Base-by-base conservation (phyloP, 2,113 vertebrate species). In the Isurus oxyrinchus region DNA sequence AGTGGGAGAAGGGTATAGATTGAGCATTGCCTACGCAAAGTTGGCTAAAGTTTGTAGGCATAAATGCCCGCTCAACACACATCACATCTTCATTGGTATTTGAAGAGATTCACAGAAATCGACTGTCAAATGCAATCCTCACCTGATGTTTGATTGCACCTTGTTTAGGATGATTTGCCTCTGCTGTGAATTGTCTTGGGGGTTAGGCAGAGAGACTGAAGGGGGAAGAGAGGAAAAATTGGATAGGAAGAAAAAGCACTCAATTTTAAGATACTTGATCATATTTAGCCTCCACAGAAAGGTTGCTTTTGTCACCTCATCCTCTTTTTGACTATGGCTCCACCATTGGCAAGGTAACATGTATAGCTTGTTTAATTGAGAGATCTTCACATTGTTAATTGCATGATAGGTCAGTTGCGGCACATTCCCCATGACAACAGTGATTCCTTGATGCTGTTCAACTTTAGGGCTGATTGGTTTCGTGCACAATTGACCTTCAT, bases 341-440 rank as follows among this genome's bases (percentile, higher is more conserved):
- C 21, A 61, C 59, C 2, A 59, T 63, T 63, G 90, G 59, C 59
- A 94, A 66, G 59, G 59, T 66, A 63, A 94, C 90, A 44, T 19
- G 61, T 31, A 35, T 57, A 91, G 55, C 35, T 57, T 35, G 27
- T 90, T 90, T 90, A 90, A 59, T 90, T 90, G 88, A 91, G 88
- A 91, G 88, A 91, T 57, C 31, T n/a, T 61, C 57, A 35, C 88
- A 61, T 40, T 94, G 90, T 40, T 94, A 94, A 66, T 94, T 94
- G 16, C 59, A 1, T 44, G 90, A 16, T 61, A 63, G 59, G 90
- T n/a, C 10, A 94, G 35, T 90, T 90, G 87, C 87, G 14, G 27
- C 59, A 25, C 16, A 90, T 61, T 91, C 55, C 13, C 5, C 1
- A 10, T 91, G 88, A 61, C 57, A 13, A 3, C 59, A 63, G 16